Evolutionary conservation across 2,113 vertebrate genomes (phyloP).

Genomic region (Rhynchopsitta pachyrhyncha): DNA sequence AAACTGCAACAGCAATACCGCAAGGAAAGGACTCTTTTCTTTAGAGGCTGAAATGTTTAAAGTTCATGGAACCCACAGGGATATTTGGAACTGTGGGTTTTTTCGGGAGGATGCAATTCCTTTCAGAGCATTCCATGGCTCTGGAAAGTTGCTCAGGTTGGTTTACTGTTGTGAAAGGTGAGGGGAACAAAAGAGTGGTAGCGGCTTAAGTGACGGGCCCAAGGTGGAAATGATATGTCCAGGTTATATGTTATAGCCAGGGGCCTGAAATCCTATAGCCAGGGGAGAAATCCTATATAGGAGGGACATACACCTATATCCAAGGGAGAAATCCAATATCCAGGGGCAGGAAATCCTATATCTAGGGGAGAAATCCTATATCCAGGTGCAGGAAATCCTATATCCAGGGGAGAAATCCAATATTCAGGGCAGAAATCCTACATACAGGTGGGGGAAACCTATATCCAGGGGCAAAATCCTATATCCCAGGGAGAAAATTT

Average conservation of each 20-base stretch:
- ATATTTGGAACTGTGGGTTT: background rate
- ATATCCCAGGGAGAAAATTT: background rate
- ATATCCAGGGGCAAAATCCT: background rate
- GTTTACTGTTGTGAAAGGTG: background rate
- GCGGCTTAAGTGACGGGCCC: background rate
- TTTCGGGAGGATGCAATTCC: background rate
- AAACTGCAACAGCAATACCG: too few relatives aligned
- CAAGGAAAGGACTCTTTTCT: too few relatives aligned
- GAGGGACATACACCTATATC: background rate
- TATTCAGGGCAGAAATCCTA: background rate
- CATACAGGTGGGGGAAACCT: background rate
- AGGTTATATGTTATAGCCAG: background rate
- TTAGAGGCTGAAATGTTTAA: too few relatives aligned
- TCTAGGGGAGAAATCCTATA: background rate
- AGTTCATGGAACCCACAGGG: too few relatives aligned
- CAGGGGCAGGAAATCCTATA: background rate
- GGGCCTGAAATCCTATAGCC: background rate
- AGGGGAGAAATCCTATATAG: background rate
- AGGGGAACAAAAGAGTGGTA: background rate
- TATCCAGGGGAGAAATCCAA: background rate
- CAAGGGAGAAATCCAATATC: background rate
- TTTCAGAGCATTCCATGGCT: fast-evolving
- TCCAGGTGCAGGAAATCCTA: background rate
- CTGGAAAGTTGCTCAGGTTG: background rate
- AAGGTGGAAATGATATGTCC: background rate